phyloP scores from a whole-genome alignment of 2,797 vertebrate genomes.

The Coregonus suidteri region DNA sequence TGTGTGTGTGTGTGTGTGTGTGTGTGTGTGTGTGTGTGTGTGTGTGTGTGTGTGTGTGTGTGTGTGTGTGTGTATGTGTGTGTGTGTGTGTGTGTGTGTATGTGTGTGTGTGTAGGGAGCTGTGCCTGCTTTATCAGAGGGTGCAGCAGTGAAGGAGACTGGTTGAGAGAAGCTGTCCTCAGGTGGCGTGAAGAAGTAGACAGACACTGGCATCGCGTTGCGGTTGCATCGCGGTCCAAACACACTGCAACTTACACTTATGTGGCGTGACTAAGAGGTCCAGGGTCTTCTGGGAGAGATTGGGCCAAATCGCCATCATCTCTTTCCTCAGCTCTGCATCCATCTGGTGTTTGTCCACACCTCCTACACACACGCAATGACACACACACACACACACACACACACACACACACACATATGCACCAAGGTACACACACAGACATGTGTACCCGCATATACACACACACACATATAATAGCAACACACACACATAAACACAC shows the following conservation, averaged over 20 bases:
- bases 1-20: neutral
- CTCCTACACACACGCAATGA: constrained; percentile 56
- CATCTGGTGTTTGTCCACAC: constrained; percentile 94
- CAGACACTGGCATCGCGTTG: constrained; percentile 31
- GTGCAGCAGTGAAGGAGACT: constrained; percentile 74
- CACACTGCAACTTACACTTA: constrained; percentile 85
- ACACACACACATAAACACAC: constrained; percentile 45
- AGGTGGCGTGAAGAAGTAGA: constrained; percentile 72
- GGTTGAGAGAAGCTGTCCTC: constrained; percentile 75
- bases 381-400: constrained; percentile 28
- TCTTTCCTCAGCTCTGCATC: constrained; percentile 92
- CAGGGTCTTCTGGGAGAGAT: constrained; percentile 92
- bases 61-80: neutral
- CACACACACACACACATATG: constrained; percentile 28
- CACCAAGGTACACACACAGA: constrained; percentile 13
- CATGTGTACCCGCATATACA: constrained; percentile 16
- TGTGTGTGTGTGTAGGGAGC: neutral
- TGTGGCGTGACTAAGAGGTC: constrained; percentile 94
- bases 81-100: constrained; percentile 1
- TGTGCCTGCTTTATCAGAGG: constrained; percentile 73
- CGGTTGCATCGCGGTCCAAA: constrained; percentile 26
- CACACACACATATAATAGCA: constrained; percentile 8
- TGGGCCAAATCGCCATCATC: constrained; percentile 98
- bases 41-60: constrained; percentile 10
- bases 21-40: neutral